These are phyloP conservation scores for Sinopyrophorus schimmeli DNA, from an alignment of 2,888 invertebrate species.

Conservation along the genomic window DNA sequence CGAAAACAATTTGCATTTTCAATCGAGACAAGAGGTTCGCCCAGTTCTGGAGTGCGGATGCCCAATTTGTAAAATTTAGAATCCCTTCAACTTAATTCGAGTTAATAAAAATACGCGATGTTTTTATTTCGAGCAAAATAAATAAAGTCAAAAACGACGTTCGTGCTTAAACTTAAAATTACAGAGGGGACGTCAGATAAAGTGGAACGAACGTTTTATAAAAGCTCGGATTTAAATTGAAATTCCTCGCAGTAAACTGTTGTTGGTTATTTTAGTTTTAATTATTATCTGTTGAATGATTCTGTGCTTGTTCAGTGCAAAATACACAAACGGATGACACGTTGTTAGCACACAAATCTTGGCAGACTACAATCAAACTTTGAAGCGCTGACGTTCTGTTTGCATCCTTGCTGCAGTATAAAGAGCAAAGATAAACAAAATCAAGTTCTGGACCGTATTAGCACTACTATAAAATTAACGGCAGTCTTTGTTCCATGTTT, in stretches of 20 bases:
- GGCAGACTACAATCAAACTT: constrained; percentile 28
- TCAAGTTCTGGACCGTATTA: constrained; percentile 34
- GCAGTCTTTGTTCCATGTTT: no score
- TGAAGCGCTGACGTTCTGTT: constrained; percentile 33
- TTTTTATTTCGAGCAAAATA: background rate
- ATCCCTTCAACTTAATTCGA: constrained; percentile 18
- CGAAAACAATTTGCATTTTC: constrained; percentile 31
- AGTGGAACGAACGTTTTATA: background rate
- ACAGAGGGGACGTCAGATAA: background rate
- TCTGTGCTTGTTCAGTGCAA: constrained; percentile 13
- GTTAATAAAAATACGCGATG: constrained; percentile 10
- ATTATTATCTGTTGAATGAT: constrained; percentile 17
- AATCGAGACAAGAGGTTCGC: constrained; percentile 26
- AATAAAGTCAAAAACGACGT: background rate
- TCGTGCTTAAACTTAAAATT: constrained; percentile 2
- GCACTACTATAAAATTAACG: no score
- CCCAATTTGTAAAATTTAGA: constrained; percentile 9
- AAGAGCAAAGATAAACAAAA: constrained; percentile 42
- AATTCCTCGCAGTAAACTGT: background rate
- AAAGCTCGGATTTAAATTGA: background rate
- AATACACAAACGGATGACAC: constrained; percentile 16
- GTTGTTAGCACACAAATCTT: constrained; percentile 25
- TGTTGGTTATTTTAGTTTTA: constrained; percentile 5
- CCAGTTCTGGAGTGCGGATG: constrained; percentile 9
- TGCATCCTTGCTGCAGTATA: constrained; percentile 24